Percentiles rank a stretch among this genome's conserved stretches.
These are phyloP conservation scores for Hemibagrus guttatus DNA, from an alignment of 2,797 vertebrate species.

Conservation along the genomic window DNA sequence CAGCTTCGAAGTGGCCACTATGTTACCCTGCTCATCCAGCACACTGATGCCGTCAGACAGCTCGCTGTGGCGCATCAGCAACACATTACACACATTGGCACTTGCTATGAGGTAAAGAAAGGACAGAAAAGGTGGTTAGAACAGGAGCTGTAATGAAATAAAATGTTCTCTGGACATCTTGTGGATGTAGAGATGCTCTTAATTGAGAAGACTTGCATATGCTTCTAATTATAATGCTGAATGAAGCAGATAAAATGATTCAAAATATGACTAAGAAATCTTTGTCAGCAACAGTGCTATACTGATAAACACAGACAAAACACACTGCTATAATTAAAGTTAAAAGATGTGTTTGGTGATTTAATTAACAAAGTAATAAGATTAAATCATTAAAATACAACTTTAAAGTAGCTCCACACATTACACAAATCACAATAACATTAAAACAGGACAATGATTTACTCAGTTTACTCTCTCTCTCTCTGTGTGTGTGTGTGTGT, in stretches of 20 bases:
- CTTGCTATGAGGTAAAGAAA: constrained; percentile 71
- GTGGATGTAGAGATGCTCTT: not conserved
- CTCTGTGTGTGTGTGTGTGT: constrained; percentile 30
- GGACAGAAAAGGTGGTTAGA: constrained; percentile 12
- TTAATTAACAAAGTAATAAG: constrained; percentile 28
- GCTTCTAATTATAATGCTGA: not conserved
- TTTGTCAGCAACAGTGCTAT: not conserved
- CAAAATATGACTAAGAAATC: not conserved
- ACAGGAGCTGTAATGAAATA: not conserved
- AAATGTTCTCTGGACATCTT: not conserved
- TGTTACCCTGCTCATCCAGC: constrained; percentile 78
- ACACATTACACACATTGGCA: constrained; percentile 92
- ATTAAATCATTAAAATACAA: not conserved
- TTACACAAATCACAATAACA: constrained; percentile 39
- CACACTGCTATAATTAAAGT: not conserved
- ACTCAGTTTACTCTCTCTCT: constrained; percentile 35
- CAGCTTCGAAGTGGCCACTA: constrained; percentile 86
- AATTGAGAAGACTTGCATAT: not conserved
- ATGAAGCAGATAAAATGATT: constrained; percentile 4
- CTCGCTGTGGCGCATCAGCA: constrained; percentile 91
- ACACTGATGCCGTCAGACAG: constrained; percentile 88
- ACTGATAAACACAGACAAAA: constrained; percentile 25
- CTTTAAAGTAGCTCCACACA: constrained; percentile 2
- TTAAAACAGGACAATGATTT: constrained; percentile 43
- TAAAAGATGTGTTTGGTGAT: not conserved